A percentile compares a stretch with the other conserved stretches of the same genome.
Evolutionary conservation across 2,888 invertebrate genomes (phyloP).

Genomic region (Imbricaverruca yamaguchii): DNA sequence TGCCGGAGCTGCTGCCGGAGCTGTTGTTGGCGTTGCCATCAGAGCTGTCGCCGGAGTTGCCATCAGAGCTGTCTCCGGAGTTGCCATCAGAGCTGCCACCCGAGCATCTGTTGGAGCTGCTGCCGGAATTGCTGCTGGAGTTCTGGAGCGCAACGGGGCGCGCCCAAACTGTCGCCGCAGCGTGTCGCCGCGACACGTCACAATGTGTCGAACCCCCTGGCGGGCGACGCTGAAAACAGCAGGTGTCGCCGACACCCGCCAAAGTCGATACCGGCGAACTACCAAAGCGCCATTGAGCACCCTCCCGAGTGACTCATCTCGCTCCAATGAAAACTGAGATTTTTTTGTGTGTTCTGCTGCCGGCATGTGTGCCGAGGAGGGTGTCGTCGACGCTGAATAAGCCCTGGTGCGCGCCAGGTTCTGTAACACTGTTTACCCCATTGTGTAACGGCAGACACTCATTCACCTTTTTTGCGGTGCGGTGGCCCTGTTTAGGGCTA

Average conservation of each 20-base stretch:
- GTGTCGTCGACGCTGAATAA: conserved; percentile 5
- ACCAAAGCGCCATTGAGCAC: neutral
- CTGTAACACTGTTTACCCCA: neutral
- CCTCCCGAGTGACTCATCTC: neutral
- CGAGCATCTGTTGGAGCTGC: too few species aligned
- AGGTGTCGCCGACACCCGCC: neutral
- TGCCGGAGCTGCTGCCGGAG: too few species aligned
- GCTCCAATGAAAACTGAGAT: neutral
- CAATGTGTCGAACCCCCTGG: neutral
- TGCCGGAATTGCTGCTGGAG: too few species aligned
- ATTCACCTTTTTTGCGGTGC: neutral
- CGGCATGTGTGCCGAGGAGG: conserved; percentile 8
- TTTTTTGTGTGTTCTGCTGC: neutral
- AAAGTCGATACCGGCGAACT: neutral
- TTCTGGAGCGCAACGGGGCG: too few species aligned
- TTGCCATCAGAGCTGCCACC: too few species aligned
- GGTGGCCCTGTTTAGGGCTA: neutral
- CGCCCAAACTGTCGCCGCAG: too few species aligned
- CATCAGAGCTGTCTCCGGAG: too few species aligned
- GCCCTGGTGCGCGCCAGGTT: neutral
- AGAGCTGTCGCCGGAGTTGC: too few species aligned
- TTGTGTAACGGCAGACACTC: neutral
- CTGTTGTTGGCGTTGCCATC: too few species aligned
- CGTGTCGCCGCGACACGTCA: too few species aligned
- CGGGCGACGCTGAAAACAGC: neutral